phyloP scores from a whole-genome alignment of 2,113 vertebrate species.

The Tenrec ecaudatus region DNA sequence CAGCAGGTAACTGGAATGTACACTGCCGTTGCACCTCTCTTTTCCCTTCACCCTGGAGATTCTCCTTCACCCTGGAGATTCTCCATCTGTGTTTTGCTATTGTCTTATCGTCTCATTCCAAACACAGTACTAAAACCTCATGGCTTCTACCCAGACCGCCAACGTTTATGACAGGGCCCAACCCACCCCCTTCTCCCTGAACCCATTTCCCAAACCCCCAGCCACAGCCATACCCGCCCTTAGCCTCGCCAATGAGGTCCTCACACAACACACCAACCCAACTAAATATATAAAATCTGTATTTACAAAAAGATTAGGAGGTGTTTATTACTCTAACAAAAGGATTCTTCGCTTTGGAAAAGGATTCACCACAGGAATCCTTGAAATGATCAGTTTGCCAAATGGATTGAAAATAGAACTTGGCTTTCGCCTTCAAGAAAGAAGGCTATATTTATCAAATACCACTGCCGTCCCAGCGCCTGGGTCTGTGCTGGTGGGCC shows the following conservation, averaged over 20 bases:
- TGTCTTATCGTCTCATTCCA: slow-evolving; percentile 62
- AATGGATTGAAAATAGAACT: slow-evolving; percentile 69
- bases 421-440: slow-evolving; percentile 31
- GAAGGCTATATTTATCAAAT: neutral
- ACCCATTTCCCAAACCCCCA: slow-evolving; percentile 57
- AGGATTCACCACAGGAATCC: slow-evolving; percentile 68
- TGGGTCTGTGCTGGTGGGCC: neutral
- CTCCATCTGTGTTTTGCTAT: slow-evolving; percentile 4
- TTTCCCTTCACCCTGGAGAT: neutral
- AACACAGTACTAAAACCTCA: slow-evolving; percentile 41
- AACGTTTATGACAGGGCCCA: slow-evolving; percentile 14
- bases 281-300: slow-evolving; percentile 28
- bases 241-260: slow-evolving; percentile 57
- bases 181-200: slow-evolving; percentile 31
- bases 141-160: slow-evolving; percentile 61
- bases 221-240: slow-evolving; percentile 35
- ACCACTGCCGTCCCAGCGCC: neutral
- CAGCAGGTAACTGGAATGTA: neutral
- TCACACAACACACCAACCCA: slow-evolving; percentile 44
- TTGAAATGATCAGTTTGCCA: slow-evolving; percentile 66
- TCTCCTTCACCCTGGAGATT: slow-evolving; percentile 8
- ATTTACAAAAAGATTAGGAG: slow-evolving; percentile 72
- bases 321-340: slow-evolving; percentile 69
- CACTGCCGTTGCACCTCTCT: neutral
- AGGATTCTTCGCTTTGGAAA: slow-evolving; percentile 69